Evolutionary conservation across 2,797 vertebrate species (phyloP).

Genomic region (Pseudocheirus occidentalis): DNA sequence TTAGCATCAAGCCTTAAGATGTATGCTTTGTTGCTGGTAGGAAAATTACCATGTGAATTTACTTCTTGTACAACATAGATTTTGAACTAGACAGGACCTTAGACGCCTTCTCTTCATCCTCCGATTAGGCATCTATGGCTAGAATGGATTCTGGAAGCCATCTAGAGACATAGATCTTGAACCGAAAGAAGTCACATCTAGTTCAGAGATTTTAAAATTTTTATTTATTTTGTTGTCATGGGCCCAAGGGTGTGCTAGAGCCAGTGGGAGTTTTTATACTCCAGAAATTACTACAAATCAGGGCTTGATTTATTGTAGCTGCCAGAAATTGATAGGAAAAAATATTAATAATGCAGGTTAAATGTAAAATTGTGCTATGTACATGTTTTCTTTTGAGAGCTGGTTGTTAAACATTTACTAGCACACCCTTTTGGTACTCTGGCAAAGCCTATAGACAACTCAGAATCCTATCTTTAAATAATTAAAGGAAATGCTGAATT

Average conservation of each 20-base stretch:
- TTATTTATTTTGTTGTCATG: neutral
- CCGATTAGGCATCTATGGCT: neutral
- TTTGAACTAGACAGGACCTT: neutral
- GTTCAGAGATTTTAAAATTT: neutral
- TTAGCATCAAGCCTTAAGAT: constrained; percentile 12
- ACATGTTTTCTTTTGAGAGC: no score
- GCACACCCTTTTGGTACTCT: neutral
- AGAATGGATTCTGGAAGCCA: neutral
- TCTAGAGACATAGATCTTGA: neutral
- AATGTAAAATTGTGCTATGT: neutral
- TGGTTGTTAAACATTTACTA: neutral
- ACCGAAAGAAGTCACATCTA: neutral
- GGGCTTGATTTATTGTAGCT: neutral
- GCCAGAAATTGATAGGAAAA: neutral
- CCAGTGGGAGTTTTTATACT: neutral
- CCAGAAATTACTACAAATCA: neutral
- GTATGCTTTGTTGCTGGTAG: neutral
- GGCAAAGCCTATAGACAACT: neutral
- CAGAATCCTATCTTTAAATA: neutral
- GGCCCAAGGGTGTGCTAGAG: neutral
- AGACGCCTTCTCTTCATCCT: neutral
- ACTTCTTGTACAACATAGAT: neutral
- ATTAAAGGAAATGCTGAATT: neutral
- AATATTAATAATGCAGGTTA: neutral
- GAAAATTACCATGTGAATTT: constrained; percentile 30